Conservation (phyloP, 2,113 vertebrate genomes). For the Rhabdomys dilectus region DNA sequence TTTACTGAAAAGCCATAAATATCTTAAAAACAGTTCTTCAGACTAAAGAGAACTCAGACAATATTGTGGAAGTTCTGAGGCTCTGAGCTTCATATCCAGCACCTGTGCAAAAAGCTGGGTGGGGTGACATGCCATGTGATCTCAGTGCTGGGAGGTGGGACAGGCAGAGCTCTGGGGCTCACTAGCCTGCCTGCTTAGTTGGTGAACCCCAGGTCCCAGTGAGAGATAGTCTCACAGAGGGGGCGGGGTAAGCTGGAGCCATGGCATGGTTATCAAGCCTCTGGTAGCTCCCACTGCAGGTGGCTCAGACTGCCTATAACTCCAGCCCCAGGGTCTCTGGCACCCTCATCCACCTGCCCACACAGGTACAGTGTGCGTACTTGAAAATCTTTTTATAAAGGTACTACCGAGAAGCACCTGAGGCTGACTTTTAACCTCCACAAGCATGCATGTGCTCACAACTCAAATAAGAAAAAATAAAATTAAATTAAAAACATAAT, state of each 20-base stretch:
- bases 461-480: not conserved
- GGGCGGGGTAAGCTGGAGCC: not conserved
- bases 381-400: not conserved
- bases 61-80: not conserved
- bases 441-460: not conserved
- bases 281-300: too few species aligned
- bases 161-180: too few species aligned
- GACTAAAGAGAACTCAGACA: not conserved
- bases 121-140: not conserved
- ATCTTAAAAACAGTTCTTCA: not conserved
- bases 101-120: too few species aligned
- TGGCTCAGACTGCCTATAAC: not conserved
- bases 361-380: not conserved
- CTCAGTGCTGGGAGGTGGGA: not conserved
- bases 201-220: not conserved
- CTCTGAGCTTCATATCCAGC: not conserved
- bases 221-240: not conserved
- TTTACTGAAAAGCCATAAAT: not conserved
- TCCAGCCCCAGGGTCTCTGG: not conserved
- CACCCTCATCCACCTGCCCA: not conserved
- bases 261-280: not conserved
- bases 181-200: not conserved
- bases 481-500: not conserved
- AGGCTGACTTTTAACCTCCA: not conserved
- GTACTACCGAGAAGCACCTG: not conserved